phyloP scores from a whole-genome alignment of 2,797 vertebrate species.

The Macropus fuliginosus region DNA sequence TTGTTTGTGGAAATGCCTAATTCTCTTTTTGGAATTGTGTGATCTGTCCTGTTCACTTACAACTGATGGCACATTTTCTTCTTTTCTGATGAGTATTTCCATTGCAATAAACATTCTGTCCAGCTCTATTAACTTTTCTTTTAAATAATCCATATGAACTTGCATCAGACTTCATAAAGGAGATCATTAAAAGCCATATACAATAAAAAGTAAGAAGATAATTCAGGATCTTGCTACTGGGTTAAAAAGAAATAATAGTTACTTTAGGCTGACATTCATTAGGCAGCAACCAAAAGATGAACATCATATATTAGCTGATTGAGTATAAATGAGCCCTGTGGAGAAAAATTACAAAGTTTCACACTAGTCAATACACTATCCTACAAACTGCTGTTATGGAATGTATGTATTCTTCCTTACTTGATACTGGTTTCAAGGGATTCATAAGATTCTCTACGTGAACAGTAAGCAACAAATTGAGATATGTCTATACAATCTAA shows the following conservation, averaged over 20 bases:
- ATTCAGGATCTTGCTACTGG: neutral
- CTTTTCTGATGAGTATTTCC: neutral
- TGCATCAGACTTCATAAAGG: neutral
- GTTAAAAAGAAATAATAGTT: neutral
- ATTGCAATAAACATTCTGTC: neutral
- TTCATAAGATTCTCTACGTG: neutral
- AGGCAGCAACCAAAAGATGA: neutral
- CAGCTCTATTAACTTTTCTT: neutral
- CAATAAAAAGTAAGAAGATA: neutral
- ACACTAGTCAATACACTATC: neutral
- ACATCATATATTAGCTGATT: neutral
- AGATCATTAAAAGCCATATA: neutral
- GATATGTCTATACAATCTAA: neutral
- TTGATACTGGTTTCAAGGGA: neutral
- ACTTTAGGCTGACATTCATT: neutral
- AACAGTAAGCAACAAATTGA: neutral
- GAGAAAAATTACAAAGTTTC: neutral
- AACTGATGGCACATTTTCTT: neutral
- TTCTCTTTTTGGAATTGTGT: neutral
- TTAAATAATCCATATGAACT: neutral
- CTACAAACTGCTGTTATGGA: neutral
- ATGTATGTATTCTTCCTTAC: neutral
- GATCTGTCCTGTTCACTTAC: neutral
- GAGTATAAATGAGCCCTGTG: neutral
- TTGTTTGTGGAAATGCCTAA: neutral